These are phyloP conservation scores for Larimichthys crocea DNA, from an alignment of 2,113 vertebrate species.

Conservation along the genomic window DNA sequence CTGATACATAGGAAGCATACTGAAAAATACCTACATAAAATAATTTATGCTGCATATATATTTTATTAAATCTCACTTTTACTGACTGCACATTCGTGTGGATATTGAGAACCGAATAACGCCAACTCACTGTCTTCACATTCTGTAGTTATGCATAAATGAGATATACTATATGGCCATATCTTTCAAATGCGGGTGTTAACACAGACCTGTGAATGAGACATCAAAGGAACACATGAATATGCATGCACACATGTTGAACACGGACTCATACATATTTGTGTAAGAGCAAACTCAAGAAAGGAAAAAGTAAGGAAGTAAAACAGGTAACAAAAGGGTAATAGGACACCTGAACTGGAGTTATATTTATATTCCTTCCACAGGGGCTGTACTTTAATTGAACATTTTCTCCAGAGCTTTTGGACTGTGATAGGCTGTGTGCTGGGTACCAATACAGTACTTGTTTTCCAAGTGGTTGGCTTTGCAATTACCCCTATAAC, in stretches of 20 bases:
- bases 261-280: conserved; percentile 39
- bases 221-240: conserved; percentile 66
- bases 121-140: conserved; percentile 4
- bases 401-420: conserved; percentile 71
- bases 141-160: conserved; percentile 25
- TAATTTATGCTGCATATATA: background rate
- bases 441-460: conserved; percentile 61
- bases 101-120: conserved; percentile 3
- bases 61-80: background rate
- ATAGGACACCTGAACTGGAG: conserved; percentile 11
- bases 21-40: background rate
- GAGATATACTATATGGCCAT: conserved; percentile 18
- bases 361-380: conserved; percentile 54
- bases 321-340: conserved; percentile 26
- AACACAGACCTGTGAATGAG: conserved; percentile 31
- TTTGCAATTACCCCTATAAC: conserved; percentile 79
- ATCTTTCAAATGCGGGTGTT: conserved; percentile 48
- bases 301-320: conserved; percentile 3
- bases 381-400: conserved; percentile 63
- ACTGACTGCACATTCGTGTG: background rate
- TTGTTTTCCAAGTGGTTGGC: conserved; percentile 78
- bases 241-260: conserved; percentile 64
- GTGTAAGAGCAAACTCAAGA: conserved; percentile 19
- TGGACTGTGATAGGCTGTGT: conserved; percentile 50
- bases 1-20: background rate